Evolutionary conservation across 2,888 invertebrate genomes (phyloP).

Genomic region (Cataglyphis livida): DNA sequence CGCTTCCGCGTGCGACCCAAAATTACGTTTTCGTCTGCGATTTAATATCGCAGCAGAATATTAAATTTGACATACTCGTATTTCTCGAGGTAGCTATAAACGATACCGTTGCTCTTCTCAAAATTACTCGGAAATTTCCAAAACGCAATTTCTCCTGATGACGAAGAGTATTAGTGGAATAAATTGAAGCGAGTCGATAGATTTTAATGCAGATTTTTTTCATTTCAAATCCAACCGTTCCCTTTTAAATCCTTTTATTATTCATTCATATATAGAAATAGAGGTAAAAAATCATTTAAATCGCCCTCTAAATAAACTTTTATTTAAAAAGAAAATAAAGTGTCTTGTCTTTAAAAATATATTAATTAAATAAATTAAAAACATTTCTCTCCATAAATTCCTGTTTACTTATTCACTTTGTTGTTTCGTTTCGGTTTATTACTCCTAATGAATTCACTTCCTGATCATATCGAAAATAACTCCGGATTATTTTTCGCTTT

Average conservation of each 20-base stretch:
- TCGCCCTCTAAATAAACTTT: background rate
- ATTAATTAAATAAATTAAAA: no score
- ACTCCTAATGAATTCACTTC: background rate
- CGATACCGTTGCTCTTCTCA: constrained; percentile 12
- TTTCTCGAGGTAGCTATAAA: constrained; percentile 29
- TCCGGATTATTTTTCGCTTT: background rate
- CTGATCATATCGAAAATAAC: constrained; percentile 6
- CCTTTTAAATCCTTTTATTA: background rate
- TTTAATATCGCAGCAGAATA: constrained; percentile 40
- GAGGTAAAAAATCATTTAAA: background rate
- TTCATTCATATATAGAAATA: background rate
- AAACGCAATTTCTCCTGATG: constrained; percentile 11
- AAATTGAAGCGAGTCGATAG: constrained; percentile 8
- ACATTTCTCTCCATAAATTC: background rate
- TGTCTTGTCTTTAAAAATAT: background rate
- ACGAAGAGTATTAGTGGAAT: constrained; percentile 16
- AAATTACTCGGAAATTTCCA: constrained; percentile 26
- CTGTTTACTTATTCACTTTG: background rate
- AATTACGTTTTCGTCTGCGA: constrained; percentile 25
- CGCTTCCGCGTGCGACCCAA: constrained; percentile 6
- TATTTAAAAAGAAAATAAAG: background rate
- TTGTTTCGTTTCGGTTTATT: background rate
- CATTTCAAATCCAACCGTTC: background rate
- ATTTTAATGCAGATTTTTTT: constrained; percentile 7
- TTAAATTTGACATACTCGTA: constrained; percentile 22